A percentile compares a stretch with the other conserved stretches of the same genome.
Conservation (phyloP, 2,888 invertebrate species). For the Tetragonula carbonaria region DNA sequence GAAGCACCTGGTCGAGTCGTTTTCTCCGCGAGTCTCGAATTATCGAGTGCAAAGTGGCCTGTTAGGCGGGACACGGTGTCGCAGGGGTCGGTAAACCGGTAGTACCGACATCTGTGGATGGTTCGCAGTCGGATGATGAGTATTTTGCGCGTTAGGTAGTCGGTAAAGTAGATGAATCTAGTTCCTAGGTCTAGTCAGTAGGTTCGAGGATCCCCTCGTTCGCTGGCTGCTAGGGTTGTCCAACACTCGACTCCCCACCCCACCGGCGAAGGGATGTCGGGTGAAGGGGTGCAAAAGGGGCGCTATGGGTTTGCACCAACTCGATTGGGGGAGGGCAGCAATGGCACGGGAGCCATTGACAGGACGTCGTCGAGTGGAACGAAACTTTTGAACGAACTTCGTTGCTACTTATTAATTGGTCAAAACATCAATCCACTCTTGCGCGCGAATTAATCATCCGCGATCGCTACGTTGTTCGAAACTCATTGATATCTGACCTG, state of each 20-base stretch:
- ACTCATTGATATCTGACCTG: neutral
- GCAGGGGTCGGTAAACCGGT: constrained; percentile 71
- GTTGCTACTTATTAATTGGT: neutral
- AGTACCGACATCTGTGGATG: constrained; percentile 76
- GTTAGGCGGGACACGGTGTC: constrained; percentile 52
- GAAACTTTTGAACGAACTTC: constrained; percentile 46
- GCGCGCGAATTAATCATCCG: too few relatives aligned
- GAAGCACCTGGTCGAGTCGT: neutral
- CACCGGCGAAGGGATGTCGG: constrained; percentile 45
- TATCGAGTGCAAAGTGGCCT: constrained; percentile 61
- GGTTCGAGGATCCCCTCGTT: constrained; percentile 18
- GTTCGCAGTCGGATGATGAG: constrained; percentile 49
- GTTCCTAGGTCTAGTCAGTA: constrained; percentile 68
- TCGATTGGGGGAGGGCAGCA: constrained; percentile 60
- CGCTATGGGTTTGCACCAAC: constrained; percentile 40
- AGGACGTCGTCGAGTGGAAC: constrained; percentile 7
- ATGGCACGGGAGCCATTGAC: constrained; percentile 53
- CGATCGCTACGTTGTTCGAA: too few relatives aligned
- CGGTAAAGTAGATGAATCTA: constrained; percentile 77
- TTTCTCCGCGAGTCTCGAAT: constrained; percentile 29
- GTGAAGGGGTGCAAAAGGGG: constrained; percentile 53
- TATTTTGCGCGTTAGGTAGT: constrained; percentile 56
- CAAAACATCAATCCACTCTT: too few relatives aligned
- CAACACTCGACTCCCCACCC: constrained; percentile 58
- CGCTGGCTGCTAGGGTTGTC: constrained; percentile 69